Percentiles rank a stretch among this genome's conserved stretches.
These are phyloP conservation scores for Arrhopalites spinosus DNA, from an alignment of 2,888 invertebrate species.

Conservation along the genomic window DNA sequence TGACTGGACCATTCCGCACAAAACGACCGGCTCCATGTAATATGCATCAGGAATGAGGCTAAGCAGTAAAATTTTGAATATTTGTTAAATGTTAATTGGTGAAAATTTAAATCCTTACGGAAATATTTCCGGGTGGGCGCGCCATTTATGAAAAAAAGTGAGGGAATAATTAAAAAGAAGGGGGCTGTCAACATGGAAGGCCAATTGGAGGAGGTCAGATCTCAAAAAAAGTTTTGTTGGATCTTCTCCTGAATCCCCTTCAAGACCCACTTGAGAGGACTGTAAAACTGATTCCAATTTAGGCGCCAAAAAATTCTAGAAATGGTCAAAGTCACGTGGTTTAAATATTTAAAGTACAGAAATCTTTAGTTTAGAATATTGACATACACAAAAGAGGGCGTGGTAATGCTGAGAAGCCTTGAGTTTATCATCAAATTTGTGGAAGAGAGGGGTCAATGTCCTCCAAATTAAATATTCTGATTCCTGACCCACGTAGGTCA, in stretches of 20 bases:
- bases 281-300: slow-evolving; percentile 6
- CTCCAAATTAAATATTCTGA: slow-evolving; percentile 27
- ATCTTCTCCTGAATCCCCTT: not conserved
- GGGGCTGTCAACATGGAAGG: slow-evolving; percentile 21
- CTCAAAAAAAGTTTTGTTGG: not conserved
- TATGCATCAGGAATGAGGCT: not conserved
- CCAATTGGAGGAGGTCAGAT: slow-evolving; percentile 5
- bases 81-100: too few relatives aligned
- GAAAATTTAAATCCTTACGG: not conserved
- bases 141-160: not conserved
- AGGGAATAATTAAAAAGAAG: not conserved
- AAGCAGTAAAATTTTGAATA: not conserved
- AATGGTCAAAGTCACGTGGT: not conserved
- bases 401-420: slow-evolving; percentile 7
- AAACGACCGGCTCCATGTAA: slow-evolving; percentile 1
- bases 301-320: slow-evolving; percentile 26
- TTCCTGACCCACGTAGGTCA: slow-evolving; percentile 22
- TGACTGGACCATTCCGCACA: slow-evolving; percentile 18
- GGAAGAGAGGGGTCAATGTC: not conserved
- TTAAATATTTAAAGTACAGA: not conserved
- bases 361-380: not conserved
- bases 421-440: not conserved
- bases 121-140: not conserved
- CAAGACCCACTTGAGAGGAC: not conserved
- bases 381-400: not conserved